Evolutionary conservation across 2,888 invertebrate genomes (phyloP), one percentile per base, ranked within the genome.

Genomic region (Troides oblongomaculatus): DNA sequence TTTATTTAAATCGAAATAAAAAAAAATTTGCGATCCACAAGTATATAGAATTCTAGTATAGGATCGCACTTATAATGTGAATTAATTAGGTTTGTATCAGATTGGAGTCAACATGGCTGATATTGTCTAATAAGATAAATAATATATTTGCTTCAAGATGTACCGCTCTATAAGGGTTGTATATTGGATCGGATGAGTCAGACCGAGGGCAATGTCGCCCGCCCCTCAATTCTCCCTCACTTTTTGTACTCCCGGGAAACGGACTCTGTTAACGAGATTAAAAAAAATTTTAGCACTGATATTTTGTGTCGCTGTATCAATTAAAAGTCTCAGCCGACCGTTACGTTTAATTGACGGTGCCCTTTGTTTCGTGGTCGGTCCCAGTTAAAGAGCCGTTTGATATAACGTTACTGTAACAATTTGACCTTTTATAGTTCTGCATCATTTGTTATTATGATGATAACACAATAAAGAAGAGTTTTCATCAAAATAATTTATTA

Each of bases 181-280:
- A 25, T 30, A 68, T 68, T 58, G 43, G 43, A 23, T 57, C 43
- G 64, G 58, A 64, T 58, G 64, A 64, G 43, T 58, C 64, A 43
- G 23, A 46, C 62, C 39, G 58, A 62, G 58, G 62, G 53, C 43
- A 17, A 63, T 8, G 68, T 64, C 21, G 21, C 21, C 2, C 18
- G n/a, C 56, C 50, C 30, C 30, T 30, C 30, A 30, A 5, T 21
- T 50, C 64, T 39, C 50, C 61, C 30, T 64, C 58, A 21, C 43
- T 23, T 43, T 21, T 58, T 43, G 57, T 64, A 17, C 43, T 39
- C 39, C 21, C 25, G 56, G 63, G 53, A 30, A 21, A n/a, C 36
- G 30, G 7, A 18, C n/a, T 36, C 63, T 43, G n/a, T 64, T 58
- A 64, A 64, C 39, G 58, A 58, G 43, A 64, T 58, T 58, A 43